Conservation (phyloP, 1,140 invertebrate species). For the Mesaphorura yosii region DNA sequence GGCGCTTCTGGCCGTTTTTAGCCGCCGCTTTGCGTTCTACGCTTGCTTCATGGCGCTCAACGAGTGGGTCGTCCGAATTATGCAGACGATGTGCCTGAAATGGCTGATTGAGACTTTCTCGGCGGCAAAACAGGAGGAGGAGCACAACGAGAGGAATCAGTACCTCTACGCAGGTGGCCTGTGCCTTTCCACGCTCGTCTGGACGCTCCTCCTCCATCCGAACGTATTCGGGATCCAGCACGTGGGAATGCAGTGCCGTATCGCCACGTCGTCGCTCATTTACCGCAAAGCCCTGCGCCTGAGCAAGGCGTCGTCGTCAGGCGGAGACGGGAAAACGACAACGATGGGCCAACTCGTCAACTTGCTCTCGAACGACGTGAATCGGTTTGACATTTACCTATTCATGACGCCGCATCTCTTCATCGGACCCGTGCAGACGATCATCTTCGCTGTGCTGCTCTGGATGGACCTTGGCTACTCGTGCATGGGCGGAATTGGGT, state of each 20-base stretch:
- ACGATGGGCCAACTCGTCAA: slow-evolving; percentile 46
- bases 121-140: slow-evolving; percentile 15
- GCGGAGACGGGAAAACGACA: slow-evolving; percentile 41
- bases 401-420: slow-evolving; percentile 40
- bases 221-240: slow-evolving; percentile 36
- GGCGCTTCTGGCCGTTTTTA: slow-evolving; percentile 40
- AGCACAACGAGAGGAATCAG: slow-evolving; percentile 1
- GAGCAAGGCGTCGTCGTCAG: slow-evolving; percentile 35
- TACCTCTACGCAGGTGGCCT: slow-evolving; percentile 23
- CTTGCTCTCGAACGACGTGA: slow-evolving; percentile 44
- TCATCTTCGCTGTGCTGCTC: slow-evolving; percentile 39
- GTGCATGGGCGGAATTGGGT: slow-evolving; percentile 37
- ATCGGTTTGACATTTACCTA: slow-evolving; percentile 41
- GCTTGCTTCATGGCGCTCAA: not conserved
- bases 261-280: slow-evolving; percentile 63
- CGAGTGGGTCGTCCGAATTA: slow-evolving; percentile 20
- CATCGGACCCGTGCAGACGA: slow-evolving; percentile 39
- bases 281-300: slow-evolving; percentile 20
- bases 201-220: slow-evolving; percentile 22
- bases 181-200: slow-evolving; percentile 15
- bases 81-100: slow-evolving; percentile 23
- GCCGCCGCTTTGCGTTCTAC: slow-evolving; percentile 35
- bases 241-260: slow-evolving; percentile 64
- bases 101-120: slow-evolving; percentile 16
- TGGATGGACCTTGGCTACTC: slow-evolving; percentile 38